phyloP scores from a whole-genome alignment of 2,888 invertebrate species.

The Trachelus troglodyta region DNA sequence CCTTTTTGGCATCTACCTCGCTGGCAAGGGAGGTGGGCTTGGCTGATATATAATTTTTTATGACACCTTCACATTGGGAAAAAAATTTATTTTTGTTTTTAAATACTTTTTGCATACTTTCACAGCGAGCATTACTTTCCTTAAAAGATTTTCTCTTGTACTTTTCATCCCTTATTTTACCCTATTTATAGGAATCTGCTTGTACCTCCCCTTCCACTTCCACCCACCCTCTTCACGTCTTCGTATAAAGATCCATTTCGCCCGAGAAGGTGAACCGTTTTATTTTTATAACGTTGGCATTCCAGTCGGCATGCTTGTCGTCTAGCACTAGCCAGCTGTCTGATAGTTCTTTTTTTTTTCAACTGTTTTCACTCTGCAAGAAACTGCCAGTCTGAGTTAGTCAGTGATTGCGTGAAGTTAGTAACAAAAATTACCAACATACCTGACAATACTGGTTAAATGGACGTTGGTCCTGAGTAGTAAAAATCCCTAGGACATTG shows the following conservation, averaged over 20 bases:
- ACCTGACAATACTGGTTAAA: no score
- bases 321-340: conserved; percentile 48
- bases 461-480: no score
- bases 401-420: neutral
- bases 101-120: neutral
- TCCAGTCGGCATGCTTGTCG: conserved; percentile 44
- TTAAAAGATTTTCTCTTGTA: neutral
- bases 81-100: neutral
- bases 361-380: neutral
- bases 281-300: conserved; percentile 33
- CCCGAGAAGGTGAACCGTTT: conserved; percentile 13
- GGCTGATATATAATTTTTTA: neutral
- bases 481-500: no score
- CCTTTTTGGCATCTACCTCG: neutral
- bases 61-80: neutral
- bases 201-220: no score
- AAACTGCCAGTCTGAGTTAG: neutral
- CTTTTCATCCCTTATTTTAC: neutral
- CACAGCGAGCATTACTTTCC: neutral
- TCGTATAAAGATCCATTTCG: neutral
- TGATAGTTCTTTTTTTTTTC: neutral
- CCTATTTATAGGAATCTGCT: neutral
- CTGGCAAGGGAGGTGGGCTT: neutral
- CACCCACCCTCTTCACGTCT: neutral
- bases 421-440: no score